Base-by-base conservation (phyloP, 2,113 vertebrate species). In the Triplophysa dalaica region DNA sequence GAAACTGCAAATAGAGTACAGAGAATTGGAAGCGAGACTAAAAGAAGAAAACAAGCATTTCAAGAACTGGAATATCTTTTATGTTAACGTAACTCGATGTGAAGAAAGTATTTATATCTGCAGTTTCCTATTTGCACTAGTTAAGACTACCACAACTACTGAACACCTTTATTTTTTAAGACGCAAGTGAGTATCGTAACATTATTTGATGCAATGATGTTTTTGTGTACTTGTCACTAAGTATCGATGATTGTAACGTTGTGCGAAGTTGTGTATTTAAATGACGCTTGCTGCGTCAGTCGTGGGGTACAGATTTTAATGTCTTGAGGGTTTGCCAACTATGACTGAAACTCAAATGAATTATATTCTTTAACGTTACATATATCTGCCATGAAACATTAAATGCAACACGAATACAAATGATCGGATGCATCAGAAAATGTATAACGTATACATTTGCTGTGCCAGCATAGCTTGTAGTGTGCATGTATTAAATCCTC, bases 61-160 rank as follows among this genome's bases (percentile, higher is more conserved):
- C 87, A 29, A 81, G 60, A 90, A 91, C 89, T 91, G 92, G 92
- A 93, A 89, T 92, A 91, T 85, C 79, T 88, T 90, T 82, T 91
- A 86, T 90, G 84, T 89, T 90, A 84, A 88, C 81, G 89, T 89
- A 88, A 58, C 85, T 88, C 65, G 81, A 87, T 88, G 89, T 91
- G 88, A 91, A 91, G 91, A 91, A 87, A 92, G 85, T 93, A 90
- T 92, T 92, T 91, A 87, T 92, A 90, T 87, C 19, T 43, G 60
- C 65, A 21, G 29, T 90, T 84, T 86, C 87, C 88, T 91, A 90
- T 92, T 92, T 94, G 92, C 93, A 93, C 93, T 92, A 83, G 79
- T 78, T 75, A 89, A 90, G 87, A 85, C 88, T 92, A 90, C 91
- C 91, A 87, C 81, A 89, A 91, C 91, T 91, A 91, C 91, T 91